phyloP scores from a whole-genome alignment of 1,140 invertebrate genomes.

The Gonatopus flavifemur region DNA sequence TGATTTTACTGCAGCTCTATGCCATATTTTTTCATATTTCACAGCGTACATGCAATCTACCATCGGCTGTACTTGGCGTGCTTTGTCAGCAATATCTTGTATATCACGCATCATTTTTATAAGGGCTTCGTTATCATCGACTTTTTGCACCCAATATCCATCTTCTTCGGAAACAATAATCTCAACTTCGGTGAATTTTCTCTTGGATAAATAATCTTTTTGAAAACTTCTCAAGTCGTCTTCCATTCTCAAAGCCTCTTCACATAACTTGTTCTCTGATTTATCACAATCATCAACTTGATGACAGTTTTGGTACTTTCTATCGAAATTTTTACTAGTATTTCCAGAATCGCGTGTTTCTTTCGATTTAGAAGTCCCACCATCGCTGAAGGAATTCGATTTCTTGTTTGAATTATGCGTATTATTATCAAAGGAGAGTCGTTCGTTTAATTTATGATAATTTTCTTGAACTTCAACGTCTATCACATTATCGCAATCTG shows the following conservation, averaged over 20 bases:
- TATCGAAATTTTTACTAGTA: too few relatives aligned
- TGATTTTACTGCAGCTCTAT: constrained; percentile 29
- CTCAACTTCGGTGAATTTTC: constrained; percentile 23
- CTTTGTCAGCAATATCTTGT: not conserved
- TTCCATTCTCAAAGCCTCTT: too few relatives aligned
- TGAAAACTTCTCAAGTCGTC: constrained; percentile 20
- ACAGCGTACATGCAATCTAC: constrained; percentile 30
- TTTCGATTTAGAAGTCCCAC: too few relatives aligned
- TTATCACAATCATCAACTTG: too few relatives aligned
- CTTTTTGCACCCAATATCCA: constrained; percentile 33
- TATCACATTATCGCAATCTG: constrained; percentile 23
- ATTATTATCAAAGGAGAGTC: too few relatives aligned
- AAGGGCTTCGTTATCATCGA: constrained; percentile 7
- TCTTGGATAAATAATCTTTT: constrained; percentile 23
- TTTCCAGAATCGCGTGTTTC: too few relatives aligned
- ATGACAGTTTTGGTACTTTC: too few relatives aligned
- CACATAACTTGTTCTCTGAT: too few relatives aligned
- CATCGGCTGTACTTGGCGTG: constrained; percentile 12
- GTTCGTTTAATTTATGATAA: too few relatives aligned
- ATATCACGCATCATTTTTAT: constrained; percentile 20
- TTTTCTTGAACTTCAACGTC: constrained; percentile 26
- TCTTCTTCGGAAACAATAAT: constrained; percentile 6
- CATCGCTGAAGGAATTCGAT: too few relatives aligned
- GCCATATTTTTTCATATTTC: constrained; percentile 30
- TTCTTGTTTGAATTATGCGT: too few relatives aligned